Conservation (phyloP, 2,113 vertebrate genomes). For the Campylorhamphus procurvoides region DNA sequence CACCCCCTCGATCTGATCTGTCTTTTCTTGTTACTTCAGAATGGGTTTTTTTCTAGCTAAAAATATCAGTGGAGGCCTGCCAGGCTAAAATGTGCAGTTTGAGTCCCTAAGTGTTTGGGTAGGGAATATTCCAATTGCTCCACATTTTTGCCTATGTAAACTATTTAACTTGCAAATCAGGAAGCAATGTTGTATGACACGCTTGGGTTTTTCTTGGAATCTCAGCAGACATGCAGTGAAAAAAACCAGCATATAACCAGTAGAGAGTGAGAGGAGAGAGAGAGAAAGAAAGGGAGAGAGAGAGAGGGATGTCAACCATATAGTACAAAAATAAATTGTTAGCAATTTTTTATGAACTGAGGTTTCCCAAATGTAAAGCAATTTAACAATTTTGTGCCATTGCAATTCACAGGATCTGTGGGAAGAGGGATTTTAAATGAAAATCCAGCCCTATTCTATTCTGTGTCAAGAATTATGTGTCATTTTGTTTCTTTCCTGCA, state of each 20-base stretch:
- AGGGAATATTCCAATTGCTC: conserved; percentile 61
- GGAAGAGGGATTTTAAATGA: conserved; percentile 55
- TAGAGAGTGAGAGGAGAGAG: not conserved
- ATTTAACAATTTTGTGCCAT: conserved; percentile 66
- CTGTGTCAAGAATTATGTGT: conserved; percentile 26
- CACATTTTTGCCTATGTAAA: conserved; percentile 66
- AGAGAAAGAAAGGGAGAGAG: not conserved
- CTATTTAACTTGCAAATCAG: conserved; percentile 73
- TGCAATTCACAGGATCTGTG: conserved; percentile 44
- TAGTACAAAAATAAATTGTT: conserved; percentile 65
- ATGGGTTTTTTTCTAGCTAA: not conserved
- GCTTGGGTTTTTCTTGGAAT: conserved; percentile 66
- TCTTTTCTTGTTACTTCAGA: conserved; percentile 42
- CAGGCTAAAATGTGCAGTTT: conserved; percentile 61
- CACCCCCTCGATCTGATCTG: not conserved
- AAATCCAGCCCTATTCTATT: conserved; percentile 36
- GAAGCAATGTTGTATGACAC: conserved; percentile 69
- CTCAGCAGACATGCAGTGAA: conserved; percentile 47
- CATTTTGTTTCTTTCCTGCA: conserved; percentile 12
- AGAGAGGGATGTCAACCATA: conserved; percentile 47
- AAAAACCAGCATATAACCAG: conserved; percentile 17
- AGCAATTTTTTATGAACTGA: conserved; percentile 65
- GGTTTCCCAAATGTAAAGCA: conserved; percentile 68
- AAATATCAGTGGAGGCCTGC: conserved; percentile 56
- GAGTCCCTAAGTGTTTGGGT: conserved; percentile 56